These are phyloP conservation scores for Paratrypauchen microcephalus DNA, from an alignment of 2,797 vertebrate genomes.

Conservation along the genomic window DNA sequence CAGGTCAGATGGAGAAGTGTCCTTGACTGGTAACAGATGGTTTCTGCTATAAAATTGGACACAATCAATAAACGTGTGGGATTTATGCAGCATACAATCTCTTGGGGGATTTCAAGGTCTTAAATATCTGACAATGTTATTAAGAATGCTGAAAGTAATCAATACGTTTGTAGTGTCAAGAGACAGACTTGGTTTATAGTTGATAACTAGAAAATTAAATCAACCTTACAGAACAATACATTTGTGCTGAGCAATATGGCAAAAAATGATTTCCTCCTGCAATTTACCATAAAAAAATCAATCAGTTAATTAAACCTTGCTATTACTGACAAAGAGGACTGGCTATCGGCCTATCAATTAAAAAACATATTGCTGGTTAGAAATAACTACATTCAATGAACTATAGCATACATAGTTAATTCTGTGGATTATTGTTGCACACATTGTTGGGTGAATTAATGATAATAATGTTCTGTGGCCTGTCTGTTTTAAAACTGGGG, in stretches of 20 bases:
- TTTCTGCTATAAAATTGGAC: neutral
- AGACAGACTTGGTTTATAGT: neutral
- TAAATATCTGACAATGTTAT: constrained; percentile 3
- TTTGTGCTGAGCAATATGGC: too few species aligned
- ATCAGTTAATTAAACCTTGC: too few species aligned
- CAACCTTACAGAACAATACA: too few species aligned
- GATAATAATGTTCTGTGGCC: neutral
- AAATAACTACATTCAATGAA: too few species aligned
- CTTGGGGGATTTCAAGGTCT: neutral
- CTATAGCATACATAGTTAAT: too few species aligned
- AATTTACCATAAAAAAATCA: too few species aligned
- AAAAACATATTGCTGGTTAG: too few species aligned
- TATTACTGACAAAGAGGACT: too few species aligned
- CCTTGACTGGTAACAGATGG: constrained; percentile 1
- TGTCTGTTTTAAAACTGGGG: neutral
- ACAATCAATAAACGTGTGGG: neutral
- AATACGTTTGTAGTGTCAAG: constrained; percentile 2
- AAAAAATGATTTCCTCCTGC: too few species aligned
- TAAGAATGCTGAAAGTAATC: constrained; percentile 1
- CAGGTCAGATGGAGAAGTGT: neutral
- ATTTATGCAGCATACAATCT: neutral
- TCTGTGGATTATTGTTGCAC: too few species aligned
- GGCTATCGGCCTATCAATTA: too few species aligned
- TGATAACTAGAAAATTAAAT: neutral
- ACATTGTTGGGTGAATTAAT: neutral